Base-by-base conservation (phyloP, 2,888 invertebrate species). In the Athripsodes cinereus region DNA sequence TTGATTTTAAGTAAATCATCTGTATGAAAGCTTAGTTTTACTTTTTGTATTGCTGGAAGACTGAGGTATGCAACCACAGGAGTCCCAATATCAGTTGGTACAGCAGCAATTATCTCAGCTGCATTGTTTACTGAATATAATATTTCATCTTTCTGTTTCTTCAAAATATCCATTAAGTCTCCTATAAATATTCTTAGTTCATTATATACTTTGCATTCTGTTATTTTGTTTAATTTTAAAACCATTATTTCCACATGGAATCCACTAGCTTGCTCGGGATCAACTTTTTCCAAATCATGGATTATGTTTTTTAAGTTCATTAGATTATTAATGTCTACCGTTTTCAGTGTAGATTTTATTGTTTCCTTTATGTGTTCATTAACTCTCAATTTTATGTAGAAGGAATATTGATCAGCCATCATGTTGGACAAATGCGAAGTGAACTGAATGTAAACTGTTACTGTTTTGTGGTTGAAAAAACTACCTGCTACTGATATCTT, bases 271-370 rank as follows among this genome's bases (percentile, higher is more conserved):
- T 67, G 66, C 34, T 72, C 65, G 0, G 70, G 35, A 1, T 69
- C 70, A 1, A 73, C 70, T 21, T 75, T 61, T 59, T 76, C 78
- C 40, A 74, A 65, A 48, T 75, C 75, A 2, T 72, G 75, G 3
- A 26, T 6, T 6, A 26, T 26, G 26, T 26, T 26, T 26, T 26
- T 26, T 10, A 26, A 26, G 10, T 26, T 26, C 3, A 10, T 26
- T 26, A 26, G 5, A 26, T 10, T 26, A 26, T 6, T 3, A 3
- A 26, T 26, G 10, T 26, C 26, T 6, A 26, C 26, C 10, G 26
- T 26, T 26, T 26, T 26, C 26, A 26, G 10, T 6, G 10, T 10
- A 6, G 26, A 26, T 6, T 6, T 26, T 3, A 26, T 26, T 26
- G 26, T 26, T 26, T 26, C 10, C 10, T 26, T 26, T 3, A 26